phyloP scores from a whole-genome alignment of 2,113 vertebrate species.

The Chaetodon trifascialis region DNA sequence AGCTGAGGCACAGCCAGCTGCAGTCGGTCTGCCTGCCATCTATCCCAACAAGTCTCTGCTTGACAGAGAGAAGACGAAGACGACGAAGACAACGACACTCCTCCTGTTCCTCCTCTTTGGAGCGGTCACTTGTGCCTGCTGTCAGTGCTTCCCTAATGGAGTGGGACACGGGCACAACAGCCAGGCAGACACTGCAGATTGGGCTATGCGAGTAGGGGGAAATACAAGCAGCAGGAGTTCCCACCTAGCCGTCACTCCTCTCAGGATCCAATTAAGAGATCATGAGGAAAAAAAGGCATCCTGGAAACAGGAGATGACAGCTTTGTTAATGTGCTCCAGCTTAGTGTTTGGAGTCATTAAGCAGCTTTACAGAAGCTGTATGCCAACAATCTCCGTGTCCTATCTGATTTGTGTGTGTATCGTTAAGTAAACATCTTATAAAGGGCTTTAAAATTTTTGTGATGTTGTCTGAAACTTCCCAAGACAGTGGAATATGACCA shows the following conservation, averaged over 20 bases:
- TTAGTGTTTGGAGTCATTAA: slow-evolving; percentile 23
- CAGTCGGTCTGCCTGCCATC: slow-evolving; percentile 41
- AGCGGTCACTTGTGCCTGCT: slow-evolving; percentile 43
- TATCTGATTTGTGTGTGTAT: not conserved
- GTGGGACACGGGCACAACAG: slow-evolving; percentile 46
- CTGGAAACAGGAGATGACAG: slow-evolving; percentile 36
- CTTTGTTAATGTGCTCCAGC: slow-evolving; percentile 41
- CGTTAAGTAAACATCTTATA: too few relatives aligned
- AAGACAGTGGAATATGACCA: too few relatives aligned
- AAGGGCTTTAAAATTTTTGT: not conserved
- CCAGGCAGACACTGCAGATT: slow-evolving; percentile 33
- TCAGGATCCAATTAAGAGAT: slow-evolving; percentile 66
- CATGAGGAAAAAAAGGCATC: slow-evolving; percentile 11
- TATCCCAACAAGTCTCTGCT: slow-evolving; percentile 30
- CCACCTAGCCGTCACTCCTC: slow-evolving; percentile 42
- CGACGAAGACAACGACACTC: slow-evolving; percentile 20
- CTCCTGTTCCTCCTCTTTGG: slow-evolving; percentile 36
- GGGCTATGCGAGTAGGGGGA: not conserved
- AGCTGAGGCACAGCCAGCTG: slow-evolving; percentile 55
- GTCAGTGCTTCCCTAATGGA: slow-evolving; percentile 53
- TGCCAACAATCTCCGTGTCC: not conserved
- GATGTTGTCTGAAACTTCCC: not conserved
- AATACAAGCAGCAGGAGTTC: slow-evolving; percentile 53
- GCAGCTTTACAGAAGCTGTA: slow-evolving; percentile 13
- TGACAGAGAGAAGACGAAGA: slow-evolving; percentile 27